These are phyloP conservation scores for Horisme vitalbata DNA, from an alignment of 2,888 invertebrate genomes.

Conservation along the genomic window DNA sequence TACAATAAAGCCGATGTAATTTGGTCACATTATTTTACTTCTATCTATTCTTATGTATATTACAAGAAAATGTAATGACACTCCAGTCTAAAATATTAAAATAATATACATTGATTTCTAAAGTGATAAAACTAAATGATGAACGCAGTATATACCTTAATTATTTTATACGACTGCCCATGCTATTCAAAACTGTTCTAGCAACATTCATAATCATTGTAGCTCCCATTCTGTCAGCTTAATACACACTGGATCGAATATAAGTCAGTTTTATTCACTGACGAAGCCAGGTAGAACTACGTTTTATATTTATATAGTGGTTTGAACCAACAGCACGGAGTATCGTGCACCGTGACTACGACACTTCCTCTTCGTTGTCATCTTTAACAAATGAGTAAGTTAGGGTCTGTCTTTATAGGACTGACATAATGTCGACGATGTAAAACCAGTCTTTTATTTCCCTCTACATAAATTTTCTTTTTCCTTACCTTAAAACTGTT, in stretches of 20 bases:
- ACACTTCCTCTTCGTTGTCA: conserved; percentile 32
- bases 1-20: no score
- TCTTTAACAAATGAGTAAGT: conserved; percentile 30
- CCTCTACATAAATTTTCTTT: no score
- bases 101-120: conserved; percentile 18
- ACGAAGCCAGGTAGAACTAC: conserved; percentile 17
- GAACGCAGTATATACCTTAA: conserved; percentile 11
- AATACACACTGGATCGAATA: conserved; percentile 25
- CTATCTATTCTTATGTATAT: no score
- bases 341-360: conserved; percentile 31
- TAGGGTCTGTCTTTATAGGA: conserved; percentile 11
- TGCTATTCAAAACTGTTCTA: conserved; percentile 16
- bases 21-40: no score
- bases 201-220: conserved; percentile 21
- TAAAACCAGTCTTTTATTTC: not conserved
- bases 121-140: conserved; percentile 11
- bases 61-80: no score
- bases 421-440: not conserved
- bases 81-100: conserved; percentile 8
- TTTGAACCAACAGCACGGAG: conserved; percentile 29
- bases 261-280: conserved; percentile 23
- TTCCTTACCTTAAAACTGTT: no score
- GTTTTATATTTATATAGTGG: conserved; percentile 30
- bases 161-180: conserved; percentile 16
- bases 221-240: conserved; percentile 22